These are phyloP conservation scores for Leptodactylus fallax DNA, from an alignment of 2,797 vertebrate species.

Conservation along the genomic window DNA sequence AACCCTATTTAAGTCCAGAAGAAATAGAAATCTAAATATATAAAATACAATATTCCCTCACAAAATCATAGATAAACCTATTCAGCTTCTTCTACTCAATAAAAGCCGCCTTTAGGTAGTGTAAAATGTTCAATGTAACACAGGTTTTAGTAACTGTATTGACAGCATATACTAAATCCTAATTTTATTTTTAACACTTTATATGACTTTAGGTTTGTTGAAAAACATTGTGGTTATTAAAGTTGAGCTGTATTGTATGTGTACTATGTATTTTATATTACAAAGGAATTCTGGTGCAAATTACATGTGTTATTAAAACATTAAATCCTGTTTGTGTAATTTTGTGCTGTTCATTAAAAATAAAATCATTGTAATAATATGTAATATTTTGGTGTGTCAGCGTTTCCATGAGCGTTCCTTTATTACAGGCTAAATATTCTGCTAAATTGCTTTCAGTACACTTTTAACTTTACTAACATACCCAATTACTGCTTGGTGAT, in stretches of 20 bases:
- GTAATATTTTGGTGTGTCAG: background rate
- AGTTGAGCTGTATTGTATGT: background rate
- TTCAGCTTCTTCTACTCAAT: background rate
- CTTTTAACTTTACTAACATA: background rate
- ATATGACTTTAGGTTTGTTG: background rate
- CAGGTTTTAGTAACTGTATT: background rate
- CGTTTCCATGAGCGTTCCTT: slow-evolving; percentile 2
- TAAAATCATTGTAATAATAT: slow-evolving; percentile 16
- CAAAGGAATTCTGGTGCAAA: background rate
- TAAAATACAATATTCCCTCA: background rate
- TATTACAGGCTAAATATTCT: slow-evolving; percentile 16
- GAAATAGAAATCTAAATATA: background rate
- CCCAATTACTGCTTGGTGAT: slow-evolving; percentile 2
- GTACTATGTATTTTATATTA: background rate
- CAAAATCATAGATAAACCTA: background rate
- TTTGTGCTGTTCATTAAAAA: slow-evolving; percentile 15
- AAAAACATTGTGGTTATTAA: background rate
- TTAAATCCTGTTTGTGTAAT: slow-evolving; percentile 14
- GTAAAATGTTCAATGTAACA: background rate
- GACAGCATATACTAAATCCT: background rate
- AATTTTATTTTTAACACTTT: background rate
- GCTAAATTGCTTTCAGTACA: background rate
- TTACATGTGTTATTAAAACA: slow-evolving; percentile 15
- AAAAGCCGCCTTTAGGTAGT: background rate
- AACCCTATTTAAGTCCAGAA: background rate